Evolutionary conservation across 30 jellyfish, hydroid and myxozoan genomes (phyloP).

Genomic region (Rhopilema esculentum): DNA sequence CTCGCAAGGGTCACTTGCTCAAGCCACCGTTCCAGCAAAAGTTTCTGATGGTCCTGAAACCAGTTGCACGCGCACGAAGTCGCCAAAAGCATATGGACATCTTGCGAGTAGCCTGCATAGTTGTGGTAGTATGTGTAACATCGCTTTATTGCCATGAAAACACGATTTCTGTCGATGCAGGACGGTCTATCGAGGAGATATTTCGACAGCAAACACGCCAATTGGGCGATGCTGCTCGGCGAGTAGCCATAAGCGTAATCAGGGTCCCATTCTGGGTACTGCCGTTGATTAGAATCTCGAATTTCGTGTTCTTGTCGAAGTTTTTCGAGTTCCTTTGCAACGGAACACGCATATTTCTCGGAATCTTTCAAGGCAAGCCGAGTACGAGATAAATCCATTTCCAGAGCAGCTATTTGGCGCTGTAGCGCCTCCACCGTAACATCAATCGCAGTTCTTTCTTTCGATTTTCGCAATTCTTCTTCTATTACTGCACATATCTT

Average conservation of each 20-base stretch:
- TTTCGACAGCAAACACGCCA: conserved; percentile 80
- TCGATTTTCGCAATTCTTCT: conserved; percentile 61
- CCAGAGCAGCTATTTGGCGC: conserved; percentile 84
- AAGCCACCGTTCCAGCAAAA: conserved; percentile 93
- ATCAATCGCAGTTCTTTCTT: conserved; percentile 36
- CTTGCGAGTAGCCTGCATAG: conserved; percentile 97
- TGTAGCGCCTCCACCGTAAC: conserved; percentile 73
- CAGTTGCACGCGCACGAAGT: conserved; percentile 96
- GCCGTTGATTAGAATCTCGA: conserved; percentile 61
- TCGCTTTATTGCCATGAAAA: conserved; percentile 95
- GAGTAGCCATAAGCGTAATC: conserved; percentile 94
- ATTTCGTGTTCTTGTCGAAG: conserved; percentile 75
- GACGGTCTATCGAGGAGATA: conserved; percentile 85
- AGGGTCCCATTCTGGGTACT: conserved; percentile 90
- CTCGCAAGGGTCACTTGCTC: conserved; percentile 69
- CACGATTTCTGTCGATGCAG: conserved; percentile 89
- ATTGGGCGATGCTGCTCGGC: conserved; percentile 94
- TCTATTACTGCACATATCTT: conserved; percentile 75
- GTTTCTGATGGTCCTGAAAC: conserved; percentile 95
- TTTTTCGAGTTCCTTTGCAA: conserved; percentile 73
- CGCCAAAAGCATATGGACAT: conserved; percentile 95
- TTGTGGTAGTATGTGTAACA: conserved; percentile 88
- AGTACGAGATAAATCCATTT: conserved; percentile 78
- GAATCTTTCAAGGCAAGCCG: conserved; percentile 75
- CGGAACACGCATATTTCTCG: conserved; percentile 62